These are phyloP conservation scores for Onychostruthus taczanowskii DNA, from an alignment of 2,113 vertebrate species.

Conservation along the genomic window DNA sequence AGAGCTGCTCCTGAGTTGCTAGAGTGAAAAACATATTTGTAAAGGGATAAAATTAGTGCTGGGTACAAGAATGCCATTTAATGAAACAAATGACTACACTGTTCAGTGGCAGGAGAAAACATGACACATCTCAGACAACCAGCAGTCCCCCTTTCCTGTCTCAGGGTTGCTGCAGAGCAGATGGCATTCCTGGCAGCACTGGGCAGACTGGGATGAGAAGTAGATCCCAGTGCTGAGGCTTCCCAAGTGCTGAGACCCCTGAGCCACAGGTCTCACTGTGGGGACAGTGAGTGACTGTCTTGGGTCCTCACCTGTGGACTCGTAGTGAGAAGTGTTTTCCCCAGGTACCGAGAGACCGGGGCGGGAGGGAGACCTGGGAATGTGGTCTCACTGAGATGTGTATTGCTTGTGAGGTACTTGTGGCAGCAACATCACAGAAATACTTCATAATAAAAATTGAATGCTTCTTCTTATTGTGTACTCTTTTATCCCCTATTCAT, in stretches of 20 bases:
- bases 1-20: background rate
- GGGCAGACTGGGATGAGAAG: background rate
- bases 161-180: background rate
- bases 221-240: background rate
- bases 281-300: background rate
- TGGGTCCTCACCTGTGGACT: background rate
- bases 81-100: background rate
- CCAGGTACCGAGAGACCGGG: accelerated
- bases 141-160: background rate
- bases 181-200: accelerated
- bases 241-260: accelerated
- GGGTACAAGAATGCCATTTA: constrained; percentile 8
- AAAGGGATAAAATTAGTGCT: constrained; percentile 33
- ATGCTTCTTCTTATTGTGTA: background rate
- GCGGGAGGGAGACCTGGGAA: background rate
- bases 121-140: background rate
- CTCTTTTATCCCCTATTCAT: background rate
- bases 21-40: constrained; percentile 17
- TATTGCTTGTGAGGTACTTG: background rate
- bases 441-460: background rate
- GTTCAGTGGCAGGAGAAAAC: background rate
- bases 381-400: background rate
- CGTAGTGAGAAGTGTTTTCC: background rate
- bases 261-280: accelerated
- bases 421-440: background rate